Evolutionary conservation across 2,797 vertebrate genomes (phyloP), one percentile per base, ranked within the genome.

Genomic region (Spatula clypeata): DNA sequence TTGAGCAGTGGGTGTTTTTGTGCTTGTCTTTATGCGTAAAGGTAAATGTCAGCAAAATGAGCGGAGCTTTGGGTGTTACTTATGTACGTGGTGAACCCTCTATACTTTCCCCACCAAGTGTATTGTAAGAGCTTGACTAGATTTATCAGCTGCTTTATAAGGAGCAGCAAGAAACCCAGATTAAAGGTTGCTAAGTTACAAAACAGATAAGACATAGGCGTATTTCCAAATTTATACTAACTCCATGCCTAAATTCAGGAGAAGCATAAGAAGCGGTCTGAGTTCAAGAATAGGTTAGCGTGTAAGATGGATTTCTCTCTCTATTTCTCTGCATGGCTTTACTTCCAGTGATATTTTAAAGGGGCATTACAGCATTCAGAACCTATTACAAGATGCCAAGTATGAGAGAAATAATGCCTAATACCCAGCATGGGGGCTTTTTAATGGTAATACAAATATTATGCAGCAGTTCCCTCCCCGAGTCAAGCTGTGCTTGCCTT

Each of bases 121-220:
- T 89, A 91, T 55, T 81, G 55, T 79, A 94, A 74, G 38, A 21
- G 16, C 85, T 88, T 87, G 66, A 73, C 66, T 94, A 91, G 94
- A 96, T 96, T 93, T 94, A 94, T 96, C 86, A 85, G 55, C 75
- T 93, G 73, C 72, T 94, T 92, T 93, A 86, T 88, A 94, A 96
- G 76, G 44, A 96, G 79, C 75, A 95, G 88, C 82, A 90, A 95
- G 86, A 95, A 97, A 83, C 54, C 15, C 88, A 96, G 93, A 96
- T 92, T 97, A 97, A 94, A 97, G 93, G 96, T 98, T 98, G 97
- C 97, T 97, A 96, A 97, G 93, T 96, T 97, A 97, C 95, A 97
- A 95, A 97, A 75, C 54, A 94, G 96, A 94, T 97, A 97, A 97
- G 89, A 81, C 84, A 94, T 79, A 94, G 82, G 79, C 75, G 26